Evolutionary conservation across 2,888 invertebrate species (phyloP), one percentile per base, ranked within the genome.

Genomic region (Schizaphis graminum): DNA sequence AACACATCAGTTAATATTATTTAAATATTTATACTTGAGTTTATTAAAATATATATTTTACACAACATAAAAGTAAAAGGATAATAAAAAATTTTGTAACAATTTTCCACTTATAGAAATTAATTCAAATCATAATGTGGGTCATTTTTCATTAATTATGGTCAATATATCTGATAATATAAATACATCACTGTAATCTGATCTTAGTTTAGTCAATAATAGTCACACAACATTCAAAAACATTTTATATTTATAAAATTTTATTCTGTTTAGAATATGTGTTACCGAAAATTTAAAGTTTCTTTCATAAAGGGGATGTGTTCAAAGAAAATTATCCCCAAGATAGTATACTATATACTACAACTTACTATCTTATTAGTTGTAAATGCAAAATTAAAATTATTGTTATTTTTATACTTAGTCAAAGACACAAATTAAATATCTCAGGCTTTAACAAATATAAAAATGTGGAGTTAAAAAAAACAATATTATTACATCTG

Each of bases 151-250:
- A 10, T 35, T 87, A 89, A 28, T n/a, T 86, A 88, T 56, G 11
- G 24, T 90, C 11, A 87, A 87, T 86, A 61, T n/a, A 49, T 87
- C 47, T 47, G 1, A 8, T 5, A 11, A 92, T 92, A 57, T 86
- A 77, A 41, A 10, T 56, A 49, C 5, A 61, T 87, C 35, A 61
- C 13, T 26, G 24, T 86, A 41, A 28, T 91, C 49, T 92, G 44
- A 86, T 85, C 41, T 86, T 61, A 91, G n/a, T 92, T 92, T 28
- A 28, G 44, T 91, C 57, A 91, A 91, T 56, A 84, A 89, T 41
- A 93, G 41, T 84, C 93, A 84, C 57, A 93, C 85, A 93, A 89
- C 85, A 57, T 85, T 85, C 10, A 84, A n/a, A 84, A 16, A 84
- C 85, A 56, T 44, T 57, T 57, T 41, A 88, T 87, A 92, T n/a